Evolutionary conservation across 92 coral and sea anemone species (phyloP), one percentile per base, ranked within the genome.

Genomic region (Bergia puertoricense): DNA sequence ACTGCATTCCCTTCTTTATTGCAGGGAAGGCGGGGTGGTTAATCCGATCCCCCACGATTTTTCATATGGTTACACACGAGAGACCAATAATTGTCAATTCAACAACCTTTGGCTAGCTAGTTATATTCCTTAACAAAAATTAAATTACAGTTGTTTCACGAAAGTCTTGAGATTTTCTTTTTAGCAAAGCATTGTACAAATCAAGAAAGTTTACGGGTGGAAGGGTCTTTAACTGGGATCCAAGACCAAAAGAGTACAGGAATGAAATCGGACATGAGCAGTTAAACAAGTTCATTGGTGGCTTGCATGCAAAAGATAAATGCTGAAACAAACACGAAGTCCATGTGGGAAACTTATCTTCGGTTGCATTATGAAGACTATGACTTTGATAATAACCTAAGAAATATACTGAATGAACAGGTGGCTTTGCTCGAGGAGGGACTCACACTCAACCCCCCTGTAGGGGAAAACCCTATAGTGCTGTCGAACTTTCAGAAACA

Each of bases 291-390:
- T 81, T 81, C 45, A 56, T 39, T 68, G 14, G 0, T 38, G 85
- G 59, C 30, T 74, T 81, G 16, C 74, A 62, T 67, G 62, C 8
- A 30, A 30, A 30, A 30, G n/a, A 74, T 36, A 48, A 7, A 44
- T 82, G 86, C 86, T 82, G 77, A 41, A 30, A 23, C n/a, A 6
- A 82, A 69, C 10, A 42, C 54, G 36, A 77, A 82, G n/a, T 86
- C 89, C 18, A 86, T 54, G 89, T 86, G 89, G 89, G 84, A 86
- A 40, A 86, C 89, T 18, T 86, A 83, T 10, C 89, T 86, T 15
- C n/a, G 77, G 11, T 78, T 77, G 16, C 56, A 40, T 56, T 77
- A 87, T 54, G 77, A 77, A 46, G 85, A 87, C 79, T 72, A 87
- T 65, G 23, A 65, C 16, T 57, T 87, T 87, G 30, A 5, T 62